Percentiles rank a stretch among this genome's conserved stretches.
These are phyloP conservation scores for Pheosia tremula DNA, from an alignment of 2,888 invertebrate species.

Conservation along the genomic window DNA sequence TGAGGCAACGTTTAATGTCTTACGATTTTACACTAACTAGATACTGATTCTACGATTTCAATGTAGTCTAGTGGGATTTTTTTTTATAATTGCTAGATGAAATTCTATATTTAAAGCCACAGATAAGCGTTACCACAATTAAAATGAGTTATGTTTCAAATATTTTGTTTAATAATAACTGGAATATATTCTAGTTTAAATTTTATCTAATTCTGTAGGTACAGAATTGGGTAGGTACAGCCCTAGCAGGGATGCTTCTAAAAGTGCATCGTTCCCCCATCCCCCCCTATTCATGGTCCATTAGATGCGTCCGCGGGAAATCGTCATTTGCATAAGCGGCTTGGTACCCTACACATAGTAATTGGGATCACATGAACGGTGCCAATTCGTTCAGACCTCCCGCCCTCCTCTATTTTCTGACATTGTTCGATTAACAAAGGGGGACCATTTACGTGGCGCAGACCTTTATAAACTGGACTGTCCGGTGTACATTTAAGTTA, in stretches of 20 bases:
- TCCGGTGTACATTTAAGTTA: conserved; percentile 70
- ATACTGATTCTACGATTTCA: too few relatives aligned
- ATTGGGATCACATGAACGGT: conserved; percentile 77
- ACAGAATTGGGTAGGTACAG: conserved; percentile 19
- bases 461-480: conserved; percentile 56
- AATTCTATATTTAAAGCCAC: too few relatives aligned
- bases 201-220: not conserved
- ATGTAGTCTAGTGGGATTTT: too few relatives aligned
- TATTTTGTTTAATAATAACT: too few relatives aligned
- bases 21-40: too few relatives aligned
- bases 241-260: conserved; percentile 46
- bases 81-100: too few relatives aligned
- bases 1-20: too few relatives aligned
- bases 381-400: conserved; percentile 60
- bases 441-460: conserved; percentile 26
- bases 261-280: conserved; percentile 71
- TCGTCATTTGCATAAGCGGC: conserved; percentile 84
- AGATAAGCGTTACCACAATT: too few relatives aligned
- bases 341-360: conserved; percentile 80
- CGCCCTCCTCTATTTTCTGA: conserved; percentile 35
- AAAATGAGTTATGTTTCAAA: too few relatives aligned
- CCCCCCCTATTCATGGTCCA: conserved; percentile 67
- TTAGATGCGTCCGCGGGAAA: conserved; percentile 82
- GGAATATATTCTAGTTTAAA: too few relatives aligned
- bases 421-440: conserved; percentile 32